Conservation (phyloP, 1,140 invertebrate genomes). For the Lepidotrigona ventralis region DNA sequence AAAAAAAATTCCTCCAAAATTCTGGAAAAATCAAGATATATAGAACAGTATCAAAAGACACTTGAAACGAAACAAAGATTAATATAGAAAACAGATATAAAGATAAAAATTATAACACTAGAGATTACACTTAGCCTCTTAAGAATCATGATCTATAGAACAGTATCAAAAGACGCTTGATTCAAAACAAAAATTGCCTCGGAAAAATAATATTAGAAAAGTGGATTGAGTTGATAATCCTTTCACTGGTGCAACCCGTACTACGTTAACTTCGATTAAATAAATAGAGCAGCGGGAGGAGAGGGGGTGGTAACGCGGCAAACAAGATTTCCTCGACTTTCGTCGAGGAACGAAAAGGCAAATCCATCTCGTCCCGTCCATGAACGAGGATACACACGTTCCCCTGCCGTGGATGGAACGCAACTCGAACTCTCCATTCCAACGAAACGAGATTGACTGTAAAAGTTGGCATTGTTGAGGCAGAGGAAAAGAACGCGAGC, state of each 20-base stretch:
- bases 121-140: no score
- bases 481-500: conserved; percentile 11
- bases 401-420: background rate
- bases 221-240: accelerated
- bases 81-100: no score
- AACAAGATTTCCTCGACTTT: background rate
- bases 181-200: no score
- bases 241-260: background rate
- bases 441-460: conserved; percentile 49
- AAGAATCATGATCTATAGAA: no score
- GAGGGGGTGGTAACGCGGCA: background rate
- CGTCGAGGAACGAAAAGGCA: background rate
- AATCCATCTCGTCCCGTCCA: conserved; percentile 12
- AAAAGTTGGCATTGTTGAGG: conserved; percentile 44
- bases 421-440: conserved; percentile 41
- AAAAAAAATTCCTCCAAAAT: no score
- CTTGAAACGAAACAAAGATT: no score
- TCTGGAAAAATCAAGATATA: no score
- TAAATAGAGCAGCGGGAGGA: background rate
- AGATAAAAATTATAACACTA: no score
- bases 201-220: background rate
- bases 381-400: background rate
- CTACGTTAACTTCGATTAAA: background rate
- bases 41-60: no score
- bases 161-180: no score